Base-by-base conservation (phyloP, 2,113 vertebrate genomes). In the Delphinus delphis region DNA sequence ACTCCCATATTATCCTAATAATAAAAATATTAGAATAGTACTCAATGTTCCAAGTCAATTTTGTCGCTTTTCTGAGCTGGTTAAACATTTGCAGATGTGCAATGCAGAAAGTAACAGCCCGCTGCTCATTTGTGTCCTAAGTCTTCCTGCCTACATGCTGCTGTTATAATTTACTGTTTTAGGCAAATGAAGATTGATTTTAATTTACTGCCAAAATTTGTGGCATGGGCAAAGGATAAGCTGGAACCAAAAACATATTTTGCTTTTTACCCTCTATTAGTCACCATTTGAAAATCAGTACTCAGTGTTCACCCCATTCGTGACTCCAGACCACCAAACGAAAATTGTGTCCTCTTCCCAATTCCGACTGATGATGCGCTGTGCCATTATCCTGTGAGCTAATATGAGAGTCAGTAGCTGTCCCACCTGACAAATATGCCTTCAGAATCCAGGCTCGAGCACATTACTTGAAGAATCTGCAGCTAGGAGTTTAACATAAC, bases 161-260 rank as follows among this genome's bases (percentile, higher is more conserved):
- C 14, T 92, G 91, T 97, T 71, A 77, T 41, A 73, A 95, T 93
- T 71, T 36, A 76, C 84, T 83, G 12, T 93, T 88, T 93, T 17
- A 31, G 31, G 95, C 87, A 96, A 93, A 97, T 65, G 76, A 92
- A 95, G 95, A 73, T 62, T 88, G 79, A 95, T 87, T 94, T 90
- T 83, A 53, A 82, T 53, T 82, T 65, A 63, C 47, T 92, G 95
- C 83, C 96, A 76, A 97, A 94, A 90, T 67, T 0, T 15, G 3
- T 63, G 68, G 53, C 53, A 76, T 3, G 47, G 74, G 25, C 58
- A 89, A 94, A 62, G 88, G 74, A 41, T 63, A 92, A 73, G 17
- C 33, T 31, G 76, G 70, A 91, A 81, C 58, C 58, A 58, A 92
- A 95, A 92, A 47, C 44, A 50, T 41, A 84, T 60, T 94, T 41